A percentile compares a stretch with the other conserved stretches of the same genome.
These are phyloP conservation scores for Philotrypesis tridentata DNA, from an alignment of 1,140 invertebrate species.

Conservation along the genomic window DNA sequence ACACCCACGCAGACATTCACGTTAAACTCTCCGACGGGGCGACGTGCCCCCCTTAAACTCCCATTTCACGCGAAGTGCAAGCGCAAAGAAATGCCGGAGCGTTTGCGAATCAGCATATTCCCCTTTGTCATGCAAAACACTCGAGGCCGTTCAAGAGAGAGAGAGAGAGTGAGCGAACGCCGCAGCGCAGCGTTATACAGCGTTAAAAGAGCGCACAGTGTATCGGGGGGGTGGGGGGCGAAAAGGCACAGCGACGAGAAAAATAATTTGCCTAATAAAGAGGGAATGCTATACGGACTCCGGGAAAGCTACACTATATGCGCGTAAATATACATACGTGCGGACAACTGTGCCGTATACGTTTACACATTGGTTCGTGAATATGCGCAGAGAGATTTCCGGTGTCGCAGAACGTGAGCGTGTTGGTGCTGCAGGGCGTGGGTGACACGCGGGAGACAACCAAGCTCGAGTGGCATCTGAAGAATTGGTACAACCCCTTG, in stretches of 20 bases:
- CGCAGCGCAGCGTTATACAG: background rate
- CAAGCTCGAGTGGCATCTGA: conserved; percentile 59
- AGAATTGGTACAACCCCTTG: conserved; percentile 59
- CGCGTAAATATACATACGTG: too few species aligned
- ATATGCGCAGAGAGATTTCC: conserved; percentile 55
- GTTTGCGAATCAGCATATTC: background rate
- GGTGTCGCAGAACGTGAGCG: conserved; percentile 61
- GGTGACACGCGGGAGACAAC: conserved; percentile 38
- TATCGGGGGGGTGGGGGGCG: background rate
- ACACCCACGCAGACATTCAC: background rate
- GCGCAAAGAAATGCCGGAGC: background rate
- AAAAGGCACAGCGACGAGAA: background rate
- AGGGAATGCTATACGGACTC: too few species aligned
- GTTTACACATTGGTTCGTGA: background rate
- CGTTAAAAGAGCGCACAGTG: background rate
- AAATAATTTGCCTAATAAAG: conserved; percentile 32
- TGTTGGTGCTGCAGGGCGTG: conserved; percentile 51
- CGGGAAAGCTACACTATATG: too few species aligned
- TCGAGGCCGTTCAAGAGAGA: background rate
- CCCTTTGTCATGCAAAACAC: background rate
- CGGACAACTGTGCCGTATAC: too few species aligned
- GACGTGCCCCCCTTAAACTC: background rate
- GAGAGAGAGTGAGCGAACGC: background rate
- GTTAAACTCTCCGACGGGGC: background rate
- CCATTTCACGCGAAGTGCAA: background rate